Evolutionary conservation across 2,888 invertebrate genomes (phyloP).

Genomic region (Operophtera brumata): DNA sequence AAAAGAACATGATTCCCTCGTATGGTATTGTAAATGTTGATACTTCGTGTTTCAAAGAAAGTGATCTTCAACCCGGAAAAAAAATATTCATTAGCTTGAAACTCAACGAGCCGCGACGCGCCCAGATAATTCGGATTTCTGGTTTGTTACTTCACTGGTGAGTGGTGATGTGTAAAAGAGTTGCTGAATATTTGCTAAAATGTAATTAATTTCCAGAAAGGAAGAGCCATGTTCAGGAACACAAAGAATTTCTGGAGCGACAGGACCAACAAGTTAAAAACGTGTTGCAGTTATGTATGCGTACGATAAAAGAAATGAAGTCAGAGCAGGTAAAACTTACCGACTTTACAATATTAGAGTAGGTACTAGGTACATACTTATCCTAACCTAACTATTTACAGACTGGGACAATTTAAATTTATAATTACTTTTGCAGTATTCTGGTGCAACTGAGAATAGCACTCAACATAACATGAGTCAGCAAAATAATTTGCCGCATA

Average conservation of each 20-base stretch:
- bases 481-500: constrained; percentile 28
- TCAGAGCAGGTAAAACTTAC: constrained; percentile 41
- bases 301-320: constrained; percentile 57
- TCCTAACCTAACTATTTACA: neutral
- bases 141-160: constrained; percentile 38
- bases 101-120: constrained; percentile 42
- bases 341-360: neutral
- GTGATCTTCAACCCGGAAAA: constrained; percentile 48
- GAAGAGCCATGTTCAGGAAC: constrained; percentile 49
- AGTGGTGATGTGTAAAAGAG: too few relatives aligned
- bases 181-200: too few relatives aligned
- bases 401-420: neutral
- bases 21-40: constrained; percentile 54
- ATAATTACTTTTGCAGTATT: constrained; percentile 23
- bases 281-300: constrained; percentile 55
- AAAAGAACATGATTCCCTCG: constrained; percentile 46
- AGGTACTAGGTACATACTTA: neutral
- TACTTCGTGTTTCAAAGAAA: constrained; percentile 38
- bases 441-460: constrained; percentile 11
- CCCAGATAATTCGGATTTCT: constrained; percentile 53
- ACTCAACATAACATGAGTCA: constrained; percentile 15
- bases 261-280: constrained; percentile 55
- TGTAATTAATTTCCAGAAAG: constrained; percentile 42
- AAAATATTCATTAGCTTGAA: constrained; percentile 44
- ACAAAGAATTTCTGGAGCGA: constrained; percentile 48